Conservation (phyloP, 1,140 invertebrate genomes). For the Drosophila virilis region DNA sequence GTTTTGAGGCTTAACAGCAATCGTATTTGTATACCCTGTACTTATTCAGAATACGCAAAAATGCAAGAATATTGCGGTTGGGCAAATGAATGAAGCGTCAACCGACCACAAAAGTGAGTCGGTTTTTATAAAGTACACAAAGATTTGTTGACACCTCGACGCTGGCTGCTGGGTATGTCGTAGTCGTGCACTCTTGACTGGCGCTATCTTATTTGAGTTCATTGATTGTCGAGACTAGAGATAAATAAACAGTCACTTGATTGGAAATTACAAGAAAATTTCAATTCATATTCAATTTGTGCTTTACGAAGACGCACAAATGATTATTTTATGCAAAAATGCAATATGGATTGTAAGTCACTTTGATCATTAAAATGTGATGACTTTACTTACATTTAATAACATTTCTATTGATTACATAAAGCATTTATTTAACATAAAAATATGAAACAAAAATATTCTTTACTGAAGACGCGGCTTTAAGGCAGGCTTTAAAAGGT, state of each 20-base stretch:
- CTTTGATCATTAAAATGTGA: neutral
- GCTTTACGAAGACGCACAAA: neutral
- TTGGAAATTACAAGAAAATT: conserved; percentile 29
- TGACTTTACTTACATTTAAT: neutral
- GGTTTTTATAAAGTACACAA: too few relatives aligned
- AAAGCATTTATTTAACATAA: neutral
- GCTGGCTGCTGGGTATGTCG: neutral
- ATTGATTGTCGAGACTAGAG: conserved; percentile 27
- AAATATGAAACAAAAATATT: too few relatives aligned
- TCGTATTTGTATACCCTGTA: conserved; percentile 17
- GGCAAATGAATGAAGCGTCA: neutral
- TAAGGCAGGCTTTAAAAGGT: too few relatives aligned
- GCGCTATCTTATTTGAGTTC: conserved; percentile 4
- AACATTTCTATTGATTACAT: too few relatives aligned
- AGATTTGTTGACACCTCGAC: too few relatives aligned
- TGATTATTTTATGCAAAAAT: too few relatives aligned
- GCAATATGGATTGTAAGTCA: neutral
- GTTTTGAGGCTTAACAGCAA: conserved; percentile 54
- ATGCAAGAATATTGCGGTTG: too few relatives aligned
- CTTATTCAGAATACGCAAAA: too few relatives aligned
- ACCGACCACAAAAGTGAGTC: too few relatives aligned
- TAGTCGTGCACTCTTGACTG: neutral
- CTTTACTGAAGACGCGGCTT: too few relatives aligned
- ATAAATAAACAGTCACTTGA: conserved; percentile 25
- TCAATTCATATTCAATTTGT: conserved; percentile 3